phyloP scores from a whole-genome alignment of 2,113 vertebrate species.

The Sturnus vulgaris region DNA sequence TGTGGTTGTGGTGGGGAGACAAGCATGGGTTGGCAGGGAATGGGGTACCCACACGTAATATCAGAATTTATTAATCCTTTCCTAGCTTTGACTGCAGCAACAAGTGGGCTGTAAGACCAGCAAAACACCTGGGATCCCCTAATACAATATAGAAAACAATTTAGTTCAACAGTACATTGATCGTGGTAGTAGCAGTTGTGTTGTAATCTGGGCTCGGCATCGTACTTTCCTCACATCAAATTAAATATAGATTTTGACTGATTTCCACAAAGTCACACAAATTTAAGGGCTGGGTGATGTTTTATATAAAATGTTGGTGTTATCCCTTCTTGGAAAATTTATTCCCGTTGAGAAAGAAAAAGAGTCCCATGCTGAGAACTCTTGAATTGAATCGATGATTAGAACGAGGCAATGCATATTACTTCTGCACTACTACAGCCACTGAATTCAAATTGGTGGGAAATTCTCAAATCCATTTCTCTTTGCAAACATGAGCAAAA shows the following conservation, averaged over 20 bases:
- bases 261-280: background rate
- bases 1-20: background rate
- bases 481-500: constrained; percentile 18
- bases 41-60: accelerated
- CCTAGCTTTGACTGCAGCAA: background rate
- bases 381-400: constrained; percentile 22
- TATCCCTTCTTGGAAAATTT: constrained; percentile 23
- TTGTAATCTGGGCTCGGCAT: background rate
- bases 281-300: background rate
- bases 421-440: constrained; percentile 22
- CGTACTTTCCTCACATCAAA: background rate
- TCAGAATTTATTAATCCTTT: background rate
- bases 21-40: accelerated
- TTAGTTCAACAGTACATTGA: background rate
- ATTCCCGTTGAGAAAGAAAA: constrained; percentile 22
- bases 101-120: background rate
- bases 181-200: background rate
- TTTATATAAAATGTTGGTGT: constrained; percentile 11
- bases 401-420: background rate
- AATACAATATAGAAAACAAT: background rate
- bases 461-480: constrained; percentile 24
- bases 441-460: background rate
- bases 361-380: constrained; percentile 21
- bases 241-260: constrained; percentile 25
- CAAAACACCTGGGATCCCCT: background rate